Evolutionary conservation across 2,113 vertebrate species (phyloP).

Genomic region (Dinomys branickii): DNA sequence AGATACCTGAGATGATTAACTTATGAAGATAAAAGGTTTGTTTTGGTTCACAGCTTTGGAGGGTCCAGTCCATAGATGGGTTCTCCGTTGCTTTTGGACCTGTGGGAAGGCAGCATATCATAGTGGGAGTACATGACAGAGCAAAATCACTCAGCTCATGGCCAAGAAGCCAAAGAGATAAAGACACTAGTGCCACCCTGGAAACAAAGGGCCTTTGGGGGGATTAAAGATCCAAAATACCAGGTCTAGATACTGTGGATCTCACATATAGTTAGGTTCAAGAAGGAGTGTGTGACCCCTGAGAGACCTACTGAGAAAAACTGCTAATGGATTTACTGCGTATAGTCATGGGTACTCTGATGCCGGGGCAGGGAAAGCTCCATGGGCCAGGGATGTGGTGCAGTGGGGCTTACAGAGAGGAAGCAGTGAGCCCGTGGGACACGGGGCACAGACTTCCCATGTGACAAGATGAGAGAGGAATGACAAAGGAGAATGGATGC

Average conservation of each 20-base stretch:
- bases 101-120: not conserved
- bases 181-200: not conserved
- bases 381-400: not conserved
- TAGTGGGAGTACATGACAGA: not conserved
- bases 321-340: not conserved
- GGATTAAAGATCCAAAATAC: not conserved
- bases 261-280: not conserved
- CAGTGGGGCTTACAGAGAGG: not conserved
- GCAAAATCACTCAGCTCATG: not conserved
- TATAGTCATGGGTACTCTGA: not conserved
- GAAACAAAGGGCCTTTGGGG: not conserved
- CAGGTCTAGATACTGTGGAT: not conserved
- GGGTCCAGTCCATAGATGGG: not conserved
- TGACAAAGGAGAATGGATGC: not conserved
- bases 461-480: not conserved
- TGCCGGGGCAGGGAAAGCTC: not conserved
- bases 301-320: conserved; percentile 1
- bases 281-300: not conserved
- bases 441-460: not conserved
- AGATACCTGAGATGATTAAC: not conserved
- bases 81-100: not conserved
- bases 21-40: not conserved
- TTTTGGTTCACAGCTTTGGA: not conserved
- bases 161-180: not conserved
- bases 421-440: not conserved